Evolutionary conservation across 2,888 invertebrate species (phyloP).

Genomic region (Acholoe squamosa): DNA sequence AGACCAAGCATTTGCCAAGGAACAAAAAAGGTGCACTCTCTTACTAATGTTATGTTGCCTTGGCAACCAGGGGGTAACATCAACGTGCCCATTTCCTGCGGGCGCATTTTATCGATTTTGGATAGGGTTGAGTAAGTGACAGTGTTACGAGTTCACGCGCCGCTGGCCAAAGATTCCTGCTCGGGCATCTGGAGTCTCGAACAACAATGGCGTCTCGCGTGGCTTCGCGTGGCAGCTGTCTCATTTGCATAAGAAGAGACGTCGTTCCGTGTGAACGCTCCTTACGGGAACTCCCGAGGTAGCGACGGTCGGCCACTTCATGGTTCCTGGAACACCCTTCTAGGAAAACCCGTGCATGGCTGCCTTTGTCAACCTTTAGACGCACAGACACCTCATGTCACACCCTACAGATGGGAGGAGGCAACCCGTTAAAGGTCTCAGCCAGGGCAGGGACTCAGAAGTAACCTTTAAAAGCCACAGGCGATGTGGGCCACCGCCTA

Average conservation of each 20-base stretch:
- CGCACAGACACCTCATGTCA: neutral
- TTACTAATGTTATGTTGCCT: slow-evolving; percentile 52
- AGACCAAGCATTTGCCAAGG: neutral
- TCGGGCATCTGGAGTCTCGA: slow-evolving; percentile 53
- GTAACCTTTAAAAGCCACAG: slow-evolving; percentile 34
- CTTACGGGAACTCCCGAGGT: slow-evolving; percentile 28
- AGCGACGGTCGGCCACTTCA: neutral
- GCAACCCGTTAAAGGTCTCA: slow-evolving; percentile 15
- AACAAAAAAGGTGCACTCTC: neutral
- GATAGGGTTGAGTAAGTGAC: slow-evolving; percentile 57
- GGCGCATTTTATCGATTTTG: slow-evolving; percentile 59
- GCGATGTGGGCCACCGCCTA: slow-evolving; percentile 18
- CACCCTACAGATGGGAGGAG: slow-evolving; percentile 2
- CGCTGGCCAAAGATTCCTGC: slow-evolving; percentile 48
- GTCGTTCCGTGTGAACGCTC: slow-evolving; percentile 55
- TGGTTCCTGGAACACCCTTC: slow-evolving; percentile 30
- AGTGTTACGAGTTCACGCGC: slow-evolving; percentile 57
- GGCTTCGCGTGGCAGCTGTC: slow-evolving; percentile 56
- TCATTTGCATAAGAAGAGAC: slow-evolving; percentile 54
- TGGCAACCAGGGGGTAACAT: slow-evolving; percentile 50
- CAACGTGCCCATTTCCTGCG: slow-evolving; percentile 52
- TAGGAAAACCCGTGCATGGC: slow-evolving; percentile 5
- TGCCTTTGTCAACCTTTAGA: slow-evolving; percentile 29
- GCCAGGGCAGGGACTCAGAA: neutral
- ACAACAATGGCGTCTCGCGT: slow-evolving; percentile 53